Evolutionary conservation across 2,888 invertebrate species (phyloP), one percentile per base, ranked within the genome.

Genomic region (Xylota segnis): DNA sequence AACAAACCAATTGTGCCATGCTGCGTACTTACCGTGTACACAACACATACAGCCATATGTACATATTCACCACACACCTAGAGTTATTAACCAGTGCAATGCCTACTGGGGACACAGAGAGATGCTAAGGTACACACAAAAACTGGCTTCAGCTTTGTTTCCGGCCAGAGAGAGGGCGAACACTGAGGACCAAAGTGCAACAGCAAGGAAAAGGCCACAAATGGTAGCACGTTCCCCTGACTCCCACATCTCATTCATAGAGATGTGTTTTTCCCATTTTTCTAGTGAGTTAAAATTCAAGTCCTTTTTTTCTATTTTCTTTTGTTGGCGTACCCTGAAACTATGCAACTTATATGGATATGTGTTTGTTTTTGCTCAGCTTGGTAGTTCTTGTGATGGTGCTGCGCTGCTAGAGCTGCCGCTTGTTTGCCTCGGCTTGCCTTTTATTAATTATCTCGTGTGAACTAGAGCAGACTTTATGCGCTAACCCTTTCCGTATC

Each of bases 401-500:
- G 9, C 29, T 34, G 29, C 7, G 23, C 43, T 47, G 1, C 32
- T 52, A 68, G 52, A 40, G 58, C 37, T 65, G 54, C 50, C 43
- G 59, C 56, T 59, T 82, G 82, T 86, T 86, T 86, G 86, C 66
- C 66, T 81, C 47, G 76, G 82, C 61, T 82, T 81, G 86, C 82
- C 86, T 86, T 86, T 86, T 86, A 86, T 86, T 86, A 86, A 86
- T 86, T 86, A 86, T 86, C 86, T 82, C 68, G 82, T 82, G 86
- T 82, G 86, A 86, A 86, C 86, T 86, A 86, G 86, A 86, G 86
- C 86, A 86, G 86, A 86, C 72, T 82, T 86, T 82, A 86, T 86
- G 82, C 72, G 82, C 86, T 82, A 71, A 77, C 86, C 86, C 79
- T 79, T 78, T 50, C 72, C 86, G 71, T 76, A 77, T 72, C 43